Conservation (phyloP, 2,888 invertebrate genomes). For the Tinea semifulvella region DNA sequence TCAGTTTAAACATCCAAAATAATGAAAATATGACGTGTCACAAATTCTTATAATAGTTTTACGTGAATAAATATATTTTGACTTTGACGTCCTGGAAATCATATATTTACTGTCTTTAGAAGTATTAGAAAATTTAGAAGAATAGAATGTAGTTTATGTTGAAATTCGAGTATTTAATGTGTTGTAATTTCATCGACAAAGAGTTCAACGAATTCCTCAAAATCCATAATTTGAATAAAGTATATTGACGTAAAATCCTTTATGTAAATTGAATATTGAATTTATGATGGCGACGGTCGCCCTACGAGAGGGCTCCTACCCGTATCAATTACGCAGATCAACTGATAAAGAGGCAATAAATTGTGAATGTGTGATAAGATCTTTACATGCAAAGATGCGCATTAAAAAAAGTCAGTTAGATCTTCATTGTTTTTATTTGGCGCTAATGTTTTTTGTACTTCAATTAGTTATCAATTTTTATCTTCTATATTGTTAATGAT, state of each 20-base stretch:
- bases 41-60: no score
- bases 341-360: conserved; percentile 49
- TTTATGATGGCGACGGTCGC: conserved; percentile 29
- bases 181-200: background rate
- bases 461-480: background rate
- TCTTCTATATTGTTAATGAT: no score
- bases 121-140: no score
- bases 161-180: no score
- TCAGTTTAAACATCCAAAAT: no score
- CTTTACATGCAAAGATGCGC: conserved; percentile 22
- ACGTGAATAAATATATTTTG: no score
- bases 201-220: conserved; percentile 1
- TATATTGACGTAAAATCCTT: conserved; percentile 17
- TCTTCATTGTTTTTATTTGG: background rate
- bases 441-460: background rate
- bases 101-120: no score
- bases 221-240: conserved; percentile 13
- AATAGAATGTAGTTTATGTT: no score
- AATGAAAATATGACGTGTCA: no score
- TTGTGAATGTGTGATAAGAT: conserved; percentile 37
- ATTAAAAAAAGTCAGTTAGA: background rate
- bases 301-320: conserved; percentile 19
- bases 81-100: no score
- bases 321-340: conserved; percentile 54
- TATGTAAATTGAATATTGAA: conserved; percentile 28